These are phyloP conservation scores for Aphis gossypii DNA, from an alignment of 1,140 invertebrate genomes.

Conservation along the genomic window DNA sequence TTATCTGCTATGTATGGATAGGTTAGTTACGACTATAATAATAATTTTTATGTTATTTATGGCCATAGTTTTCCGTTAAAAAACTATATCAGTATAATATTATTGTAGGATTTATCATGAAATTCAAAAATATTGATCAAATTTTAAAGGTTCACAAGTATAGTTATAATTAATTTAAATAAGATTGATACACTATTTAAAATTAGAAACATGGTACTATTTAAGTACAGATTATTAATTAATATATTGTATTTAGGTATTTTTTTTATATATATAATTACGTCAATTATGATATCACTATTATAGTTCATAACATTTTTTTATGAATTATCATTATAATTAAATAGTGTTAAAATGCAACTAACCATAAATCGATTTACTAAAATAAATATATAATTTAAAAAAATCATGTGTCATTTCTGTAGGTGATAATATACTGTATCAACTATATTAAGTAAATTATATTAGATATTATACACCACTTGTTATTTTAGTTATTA, in stretches of 20 bases:
- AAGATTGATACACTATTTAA: background rate
- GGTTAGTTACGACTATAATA: background rate
- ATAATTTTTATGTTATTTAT: background rate
- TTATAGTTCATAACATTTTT: too few species aligned
- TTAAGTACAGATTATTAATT: background rate
- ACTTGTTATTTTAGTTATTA: too few species aligned
- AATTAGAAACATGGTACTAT: background rate
- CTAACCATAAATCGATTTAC: too few species aligned
- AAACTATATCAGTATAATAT: background rate
- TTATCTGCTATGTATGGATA: slow-evolving; percentile 36
- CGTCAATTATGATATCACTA: too few species aligned
- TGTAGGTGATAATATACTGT: too few species aligned
- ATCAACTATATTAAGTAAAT: too few species aligned
- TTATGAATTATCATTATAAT: too few species aligned
- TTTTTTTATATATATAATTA: too few species aligned
- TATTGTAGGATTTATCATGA: background rate
- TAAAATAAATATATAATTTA: too few species aligned
- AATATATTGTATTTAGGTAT: background rate
- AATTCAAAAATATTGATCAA: background rate
- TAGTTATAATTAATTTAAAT: background rate
- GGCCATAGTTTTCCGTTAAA: background rate
- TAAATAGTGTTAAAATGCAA: too few species aligned
- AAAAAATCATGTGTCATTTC: too few species aligned
- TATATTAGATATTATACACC: too few species aligned
- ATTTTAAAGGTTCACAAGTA: background rate